Conservation (phyloP, 1,140 invertebrate species). For the Lycorma delicatula region DNA sequence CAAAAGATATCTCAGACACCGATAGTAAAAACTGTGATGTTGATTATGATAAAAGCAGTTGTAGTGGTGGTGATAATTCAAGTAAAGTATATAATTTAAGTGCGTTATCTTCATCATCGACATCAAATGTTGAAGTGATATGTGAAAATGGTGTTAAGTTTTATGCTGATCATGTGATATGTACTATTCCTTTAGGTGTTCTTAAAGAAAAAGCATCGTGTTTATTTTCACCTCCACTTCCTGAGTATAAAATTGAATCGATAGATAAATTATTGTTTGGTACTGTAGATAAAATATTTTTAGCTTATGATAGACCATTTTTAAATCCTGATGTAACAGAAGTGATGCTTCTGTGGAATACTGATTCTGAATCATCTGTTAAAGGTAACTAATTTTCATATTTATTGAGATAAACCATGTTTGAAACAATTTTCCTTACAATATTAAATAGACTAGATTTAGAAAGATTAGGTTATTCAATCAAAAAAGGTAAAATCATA, state of each 20-base stretch:
- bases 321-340: slow-evolving; percentile 77
- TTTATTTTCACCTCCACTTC: slow-evolving; percentile 75
- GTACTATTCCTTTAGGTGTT: slow-evolving; percentile 85
- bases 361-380: no score
- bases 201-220: slow-evolving; percentile 66
- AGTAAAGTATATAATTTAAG: no score
- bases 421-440: no score
- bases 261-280: slow-evolving; percentile 82
- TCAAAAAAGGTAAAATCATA: slow-evolving; percentile 14
- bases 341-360: slow-evolving; percentile 74
- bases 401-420: no score
- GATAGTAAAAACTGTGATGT: not conserved
- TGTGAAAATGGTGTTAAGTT: slow-evolving; percentile 69
- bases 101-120: no score
- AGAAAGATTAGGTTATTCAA: no score
- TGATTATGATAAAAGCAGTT: not conserved
- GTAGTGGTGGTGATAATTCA: no score
- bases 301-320: slow-evolving; percentile 86
- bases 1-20: slow-evolving; percentile 9
- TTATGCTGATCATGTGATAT: slow-evolving; percentile 78
- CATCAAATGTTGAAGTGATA: slow-evolving; percentile 49
- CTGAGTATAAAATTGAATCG: slow-evolving; percentile 73
- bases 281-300: slow-evolving; percentile 86
- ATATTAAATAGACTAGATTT: no score
- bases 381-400: no score